Evolutionary conservation across 2,797 vertebrate genomes (phyloP).

Genomic region (Cossypha heuglini): DNA sequence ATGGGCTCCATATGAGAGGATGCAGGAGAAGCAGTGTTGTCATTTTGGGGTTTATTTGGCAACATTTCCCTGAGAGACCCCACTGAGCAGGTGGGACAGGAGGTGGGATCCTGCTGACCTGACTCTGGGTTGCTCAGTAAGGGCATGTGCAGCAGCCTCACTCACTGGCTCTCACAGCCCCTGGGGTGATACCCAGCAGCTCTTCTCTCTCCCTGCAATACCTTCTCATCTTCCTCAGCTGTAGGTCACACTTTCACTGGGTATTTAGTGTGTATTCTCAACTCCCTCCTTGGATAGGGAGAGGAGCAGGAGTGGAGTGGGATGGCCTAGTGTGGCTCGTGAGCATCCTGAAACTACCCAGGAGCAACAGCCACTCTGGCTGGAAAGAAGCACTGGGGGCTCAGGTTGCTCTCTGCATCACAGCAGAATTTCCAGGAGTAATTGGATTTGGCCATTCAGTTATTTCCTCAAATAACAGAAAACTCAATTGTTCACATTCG

Average conservation of each 20-base stretch:
- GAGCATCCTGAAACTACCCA: background rate
- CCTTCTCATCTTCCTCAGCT: background rate
- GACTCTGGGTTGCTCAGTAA: accelerated
- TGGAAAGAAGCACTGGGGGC: accelerated
- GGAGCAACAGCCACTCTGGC: background rate
- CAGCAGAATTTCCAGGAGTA: background rate
- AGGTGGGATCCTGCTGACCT: background rate
- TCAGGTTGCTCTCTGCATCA: background rate
- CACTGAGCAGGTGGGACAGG: accelerated
- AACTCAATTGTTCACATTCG: background rate
- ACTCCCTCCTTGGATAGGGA: too few relatives aligned
- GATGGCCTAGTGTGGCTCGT: accelerated
- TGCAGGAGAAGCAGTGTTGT: accelerated
- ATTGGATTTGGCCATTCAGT: conserved; percentile 17
- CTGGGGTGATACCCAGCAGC: background rate
- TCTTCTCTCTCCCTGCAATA: background rate
- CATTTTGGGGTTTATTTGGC: background rate
- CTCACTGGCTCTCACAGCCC: accelerated
- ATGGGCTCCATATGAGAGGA: accelerated
- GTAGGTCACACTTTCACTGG: accelerated
- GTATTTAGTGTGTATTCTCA: background rate
- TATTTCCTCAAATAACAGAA: conserved; percentile 7
- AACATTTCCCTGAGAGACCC: accelerated
- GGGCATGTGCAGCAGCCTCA: accelerated
- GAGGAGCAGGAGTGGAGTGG: background rate